Evolutionary conservation across 2,113 vertebrate genomes (phyloP), one percentile per base, ranked within the genome.

Genomic region (Atherinomorus stipes): DNA sequence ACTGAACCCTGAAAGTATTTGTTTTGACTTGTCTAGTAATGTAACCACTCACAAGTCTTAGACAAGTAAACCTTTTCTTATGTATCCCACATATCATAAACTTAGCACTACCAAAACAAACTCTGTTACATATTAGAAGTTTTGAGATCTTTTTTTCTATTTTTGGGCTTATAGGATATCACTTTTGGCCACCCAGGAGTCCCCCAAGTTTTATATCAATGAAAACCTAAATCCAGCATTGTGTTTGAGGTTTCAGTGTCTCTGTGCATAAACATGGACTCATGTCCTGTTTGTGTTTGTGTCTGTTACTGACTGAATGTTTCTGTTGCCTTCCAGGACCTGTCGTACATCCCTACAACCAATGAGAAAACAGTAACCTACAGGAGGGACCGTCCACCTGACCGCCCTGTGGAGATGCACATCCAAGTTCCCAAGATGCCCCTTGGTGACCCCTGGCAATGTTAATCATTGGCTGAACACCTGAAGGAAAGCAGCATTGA

Each of bases 311-410:
- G 5, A 72, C 23, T 13, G 7, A 2, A 15, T 59, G n/a, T 68
- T 63, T 71, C 40, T 68, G 23, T 69, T 51, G 15, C 13, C 12
- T 10, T 21, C 15, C 76, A 94, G 93, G 91, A 92, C 45, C 67
- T 81, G 19, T 90, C 91, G 5, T 95, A 95, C 81, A 92, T 96
- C 65, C 96, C 97, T 64, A 95, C 94, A 63, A 94, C 94, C 92
- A 97, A 94, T 72, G 94, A 97, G 83, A 97, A 96, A 93, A 95
- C 97, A 18, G 95, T 98, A 45, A 97, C 97, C 16, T 98, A 98
- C 91, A 94, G 95, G 80, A 94, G 96, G 74, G 97, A 98, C 75
- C 92, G 91, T 58, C 94, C 95, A 18, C 94, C 76, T 16, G 90
- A 93, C 64, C 86, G 23, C 18, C 81, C 88, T 0, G 28, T 96